phyloP scores from a whole-genome alignment of 2,113 vertebrate genomes.

The Carassius gibelio region DNA sequence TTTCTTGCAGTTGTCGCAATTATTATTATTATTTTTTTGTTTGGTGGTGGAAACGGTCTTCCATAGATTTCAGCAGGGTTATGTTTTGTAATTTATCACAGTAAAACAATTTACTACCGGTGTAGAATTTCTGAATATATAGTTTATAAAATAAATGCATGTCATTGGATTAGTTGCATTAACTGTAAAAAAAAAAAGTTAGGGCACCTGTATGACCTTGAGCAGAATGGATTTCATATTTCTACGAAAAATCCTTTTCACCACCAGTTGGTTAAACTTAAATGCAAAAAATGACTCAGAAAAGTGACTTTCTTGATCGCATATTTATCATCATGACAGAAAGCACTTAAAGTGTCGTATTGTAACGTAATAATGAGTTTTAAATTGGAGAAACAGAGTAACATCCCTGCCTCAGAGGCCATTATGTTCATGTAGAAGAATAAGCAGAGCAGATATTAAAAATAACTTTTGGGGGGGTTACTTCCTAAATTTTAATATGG shows the following conservation, averaged over 20 bases:
- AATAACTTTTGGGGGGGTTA: neutral
- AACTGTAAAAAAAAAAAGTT: neutral
- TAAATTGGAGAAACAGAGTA: neutral
- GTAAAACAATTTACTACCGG: neutral
- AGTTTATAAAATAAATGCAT: neutral
- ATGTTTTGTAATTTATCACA: neutral
- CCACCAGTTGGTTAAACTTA: neutral
- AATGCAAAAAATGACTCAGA: neutral
- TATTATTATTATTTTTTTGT: too few species aligned
- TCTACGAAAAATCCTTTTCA: neutral
- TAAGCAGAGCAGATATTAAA: neutral
- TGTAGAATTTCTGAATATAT: neutral
- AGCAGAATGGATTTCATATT: neutral
- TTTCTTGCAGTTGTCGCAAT: too few species aligned
- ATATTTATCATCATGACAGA: constrained; percentile 15
- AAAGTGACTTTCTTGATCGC: neutral
- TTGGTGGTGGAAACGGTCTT: too few species aligned
- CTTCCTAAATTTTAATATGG: neutral
- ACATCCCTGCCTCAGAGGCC: neutral
- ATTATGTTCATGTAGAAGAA: neutral
- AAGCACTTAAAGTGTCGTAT: constrained; percentile 8
- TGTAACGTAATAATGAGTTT: neutral
- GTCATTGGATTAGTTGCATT: neutral
- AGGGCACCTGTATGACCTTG: neutral
- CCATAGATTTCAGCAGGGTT: too few species aligned